phyloP scores from a whole-genome alignment of 2,113 vertebrate genomes.

The Pelecanus crispus region DNA sequence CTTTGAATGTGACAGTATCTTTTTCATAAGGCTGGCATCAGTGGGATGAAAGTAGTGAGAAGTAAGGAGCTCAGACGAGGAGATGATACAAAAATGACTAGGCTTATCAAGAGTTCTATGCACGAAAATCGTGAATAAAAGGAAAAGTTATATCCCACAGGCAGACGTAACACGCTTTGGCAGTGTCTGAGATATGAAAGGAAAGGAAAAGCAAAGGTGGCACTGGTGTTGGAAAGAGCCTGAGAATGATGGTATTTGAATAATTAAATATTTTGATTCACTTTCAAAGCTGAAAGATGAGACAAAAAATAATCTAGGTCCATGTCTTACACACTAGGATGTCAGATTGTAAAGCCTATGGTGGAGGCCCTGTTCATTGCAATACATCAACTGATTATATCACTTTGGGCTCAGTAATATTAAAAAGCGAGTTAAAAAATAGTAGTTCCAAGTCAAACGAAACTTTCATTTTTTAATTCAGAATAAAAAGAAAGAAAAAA shows the following conservation, averaged over 20 bases:
- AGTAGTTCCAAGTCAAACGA: background rate
- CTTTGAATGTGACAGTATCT: background rate
- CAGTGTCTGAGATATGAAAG: background rate
- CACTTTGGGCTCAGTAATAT: background rate
- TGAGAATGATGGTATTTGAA: background rate
- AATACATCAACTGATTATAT: background rate
- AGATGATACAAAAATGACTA: background rate
- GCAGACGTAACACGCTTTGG: background rate
- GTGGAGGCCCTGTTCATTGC: fast-evolving
- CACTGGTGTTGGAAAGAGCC: background rate
- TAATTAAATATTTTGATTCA: background rate
- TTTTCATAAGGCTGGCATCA: background rate
- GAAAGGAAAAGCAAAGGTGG: background rate
- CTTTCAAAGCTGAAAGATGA: background rate
- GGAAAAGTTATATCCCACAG: background rate
- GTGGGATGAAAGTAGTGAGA: background rate
- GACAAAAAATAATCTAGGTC: background rate
- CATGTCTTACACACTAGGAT: background rate
- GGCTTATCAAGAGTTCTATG: background rate
- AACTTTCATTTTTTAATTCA: background rate
- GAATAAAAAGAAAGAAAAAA: background rate
- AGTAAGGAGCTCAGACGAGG: background rate
- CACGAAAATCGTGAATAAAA: background rate
- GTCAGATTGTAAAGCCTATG: background rate
- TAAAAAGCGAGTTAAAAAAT: background rate